Conservation (phyloP, 2,888 invertebrate species). For the Lasioglossum oenotherae region DNA sequence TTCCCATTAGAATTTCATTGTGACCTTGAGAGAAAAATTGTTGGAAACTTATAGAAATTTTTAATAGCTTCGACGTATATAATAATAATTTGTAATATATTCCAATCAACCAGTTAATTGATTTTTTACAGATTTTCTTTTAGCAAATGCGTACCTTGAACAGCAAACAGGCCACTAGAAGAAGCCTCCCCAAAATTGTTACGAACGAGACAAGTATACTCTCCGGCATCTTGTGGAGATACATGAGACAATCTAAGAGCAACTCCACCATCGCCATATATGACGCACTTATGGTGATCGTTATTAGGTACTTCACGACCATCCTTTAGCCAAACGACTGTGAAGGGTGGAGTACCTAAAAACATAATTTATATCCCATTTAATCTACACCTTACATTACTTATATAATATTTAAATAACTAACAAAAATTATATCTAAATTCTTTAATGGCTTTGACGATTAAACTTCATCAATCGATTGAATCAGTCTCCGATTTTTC, state of each 20-base stretch:
- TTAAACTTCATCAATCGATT: no score
- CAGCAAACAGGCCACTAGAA: conserved; percentile 85
- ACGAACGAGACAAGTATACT: conserved; percentile 91
- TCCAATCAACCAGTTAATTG: not conserved
- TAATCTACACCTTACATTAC: not conserved
- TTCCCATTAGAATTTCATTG: not conserved
- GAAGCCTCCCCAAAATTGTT: conserved; percentile 88
- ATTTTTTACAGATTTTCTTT: not conserved
- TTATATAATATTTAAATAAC: not conserved
- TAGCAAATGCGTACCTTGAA: conserved; percentile 83
- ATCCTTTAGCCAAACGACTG: conserved; percentile 91
- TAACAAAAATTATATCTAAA: not conserved
- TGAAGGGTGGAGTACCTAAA: conserved; percentile 88
- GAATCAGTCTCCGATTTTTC: no score
- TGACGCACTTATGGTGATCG: conserved; percentile 88
- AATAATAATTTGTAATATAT: no score
- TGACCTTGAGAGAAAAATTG: no score
- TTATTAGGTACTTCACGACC: conserved; percentile 87
- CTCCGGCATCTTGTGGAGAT: conserved; percentile 89
- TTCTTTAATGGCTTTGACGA: no score
- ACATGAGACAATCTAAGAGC: conserved; percentile 89
- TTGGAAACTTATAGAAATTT: not conserved
- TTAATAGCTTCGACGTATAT: no score
- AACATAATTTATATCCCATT: not conserved
- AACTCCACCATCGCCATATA: conserved; percentile 91